Base-by-base conservation (phyloP, 1,140 invertebrate genomes). In the Eciton burchellii region DNA sequence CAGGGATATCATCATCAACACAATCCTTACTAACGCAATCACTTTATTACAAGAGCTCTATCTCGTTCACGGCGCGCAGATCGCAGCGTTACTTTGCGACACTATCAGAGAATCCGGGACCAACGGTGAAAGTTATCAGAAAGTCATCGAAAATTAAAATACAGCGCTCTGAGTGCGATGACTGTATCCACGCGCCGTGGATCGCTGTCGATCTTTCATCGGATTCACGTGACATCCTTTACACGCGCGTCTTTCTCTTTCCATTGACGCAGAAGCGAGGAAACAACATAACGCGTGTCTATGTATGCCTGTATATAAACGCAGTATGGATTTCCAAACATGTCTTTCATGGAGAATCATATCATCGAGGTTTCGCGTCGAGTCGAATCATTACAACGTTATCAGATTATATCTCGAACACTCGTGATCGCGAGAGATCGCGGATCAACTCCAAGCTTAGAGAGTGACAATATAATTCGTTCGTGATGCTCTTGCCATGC, bases 141-240 rank as follows among this genome's bases (percentile, higher is more conserved):
- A 49, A n/a, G n/a, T n/a, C n/a, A n/a, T n/a, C 49, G 35, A 79
- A 57, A 70, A 79, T 79, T 70, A 79, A 79, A 79, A 79, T 70
- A 21, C 63, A 79, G 35, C 56, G 47, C 16, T 47, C 63, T 70
- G 63, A 57, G 56, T 74, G 9, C 21, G 26, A 9, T 41, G 19
- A 73, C 26, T 56, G 35, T 56, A 77, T 68, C 19, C 29, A 54
- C 47, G 68, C 43, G n/a, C 24, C 35, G 43, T 57, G 49, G 45
- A 57, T 79, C 63, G 43, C 8, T n/a, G 21, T 3, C 63, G 45
- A 68, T 70, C 24, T 57, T 9, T 3, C 26, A 24, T 41, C 21
- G 24, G 1, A 54, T 54, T n/a, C 14, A 66, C 24, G 41, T 65
- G 26, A 65, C 43, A 29, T 47, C 35, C 2, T 35, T 3, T 35